Conservation (phyloP, 2,888 invertebrate genomes). For the Dastarcus helophoroides region DNA sequence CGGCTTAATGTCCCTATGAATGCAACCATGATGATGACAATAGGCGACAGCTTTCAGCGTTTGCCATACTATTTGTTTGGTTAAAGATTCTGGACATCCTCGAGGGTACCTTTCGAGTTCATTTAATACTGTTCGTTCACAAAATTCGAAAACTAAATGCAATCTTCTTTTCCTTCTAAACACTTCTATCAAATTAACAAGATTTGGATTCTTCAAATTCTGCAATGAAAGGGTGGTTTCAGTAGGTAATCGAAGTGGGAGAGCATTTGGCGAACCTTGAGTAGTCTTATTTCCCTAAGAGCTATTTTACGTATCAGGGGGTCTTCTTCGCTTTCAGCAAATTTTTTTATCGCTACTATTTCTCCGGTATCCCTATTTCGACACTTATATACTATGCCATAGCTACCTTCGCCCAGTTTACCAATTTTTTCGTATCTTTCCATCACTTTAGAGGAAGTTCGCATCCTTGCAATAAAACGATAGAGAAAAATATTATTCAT, state of each 20-base stretch:
- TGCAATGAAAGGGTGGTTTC: slow-evolving; percentile 35
- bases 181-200: slow-evolving; percentile 95
- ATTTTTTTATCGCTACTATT: slow-evolving; percentile 92
- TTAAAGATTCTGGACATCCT: slow-evolving; percentile 85
- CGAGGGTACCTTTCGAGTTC: slow-evolving; percentile 83
- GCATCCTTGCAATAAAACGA: slow-evolving; percentile 60
- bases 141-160: slow-evolving; percentile 97
- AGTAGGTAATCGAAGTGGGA: slow-evolving; percentile 1
- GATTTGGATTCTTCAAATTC: slow-evolving; percentile 96
- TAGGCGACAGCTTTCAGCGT: slow-evolving; percentile 90
- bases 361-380: slow-evolving; percentile 89
- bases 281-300: slow-evolving; percentile 82
- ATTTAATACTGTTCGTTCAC: slow-evolving; percentile 92
- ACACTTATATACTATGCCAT: slow-evolving; percentile 94
- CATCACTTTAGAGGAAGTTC: slow-evolving; percentile 78
- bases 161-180: slow-evolving; percentile 90
- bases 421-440: slow-evolving; percentile 91
- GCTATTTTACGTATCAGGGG: slow-evolving; percentile 94
- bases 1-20: slow-evolving; percentile 96
- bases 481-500: too few relatives aligned
- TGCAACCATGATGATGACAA: slow-evolving; percentile 93
- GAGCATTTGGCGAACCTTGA: slow-evolving; percentile 56
- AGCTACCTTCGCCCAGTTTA: slow-evolving; percentile 90
- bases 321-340: slow-evolving; percentile 94
- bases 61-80: slow-evolving; percentile 91